Evolutionary conservation across 2,797 vertebrate genomes (phyloP).

Genomic region (Schizothorax lantsangensis): DNA sequence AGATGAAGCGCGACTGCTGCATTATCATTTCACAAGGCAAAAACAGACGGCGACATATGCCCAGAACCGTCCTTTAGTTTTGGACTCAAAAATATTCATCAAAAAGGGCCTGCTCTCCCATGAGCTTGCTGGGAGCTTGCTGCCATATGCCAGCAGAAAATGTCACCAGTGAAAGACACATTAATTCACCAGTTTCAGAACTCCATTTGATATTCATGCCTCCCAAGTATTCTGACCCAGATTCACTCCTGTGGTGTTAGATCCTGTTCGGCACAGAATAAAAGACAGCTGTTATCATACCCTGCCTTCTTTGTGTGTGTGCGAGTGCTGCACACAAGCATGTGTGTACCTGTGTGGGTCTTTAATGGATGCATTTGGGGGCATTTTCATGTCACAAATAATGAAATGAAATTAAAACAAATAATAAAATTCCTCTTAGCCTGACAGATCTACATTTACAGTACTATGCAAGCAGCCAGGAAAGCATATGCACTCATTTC

Average conservation of each 20-base stretch:
- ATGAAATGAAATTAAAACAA: conserved; percentile 53
- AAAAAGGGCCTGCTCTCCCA: conserved; percentile 92
- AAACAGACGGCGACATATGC: conserved; percentile 93
- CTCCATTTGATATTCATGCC: conserved; percentile 92
- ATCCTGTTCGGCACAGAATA: conserved; percentile 83
- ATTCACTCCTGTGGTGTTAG: conserved; percentile 84
- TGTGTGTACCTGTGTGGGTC: conserved; percentile 34
- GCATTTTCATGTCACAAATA: conserved; percentile 74
- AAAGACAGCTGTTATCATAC: conserved; percentile 84
- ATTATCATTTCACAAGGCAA: conserved; percentile 95
- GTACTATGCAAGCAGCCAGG: not conserved
- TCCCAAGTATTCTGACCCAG: conserved; percentile 88
- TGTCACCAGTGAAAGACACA: conserved; percentile 98
- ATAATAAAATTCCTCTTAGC: not conserved
- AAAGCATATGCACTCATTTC: not conserved
- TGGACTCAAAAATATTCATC: conserved; percentile 93
- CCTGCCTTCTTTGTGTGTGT: conserved; percentile 69
- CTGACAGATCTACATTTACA: not conserved
- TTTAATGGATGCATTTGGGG: conserved; percentile 33
- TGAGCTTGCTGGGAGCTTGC: conserved; percentile 91
- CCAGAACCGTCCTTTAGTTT: conserved; percentile 87
- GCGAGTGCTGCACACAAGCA: conserved; percentile 32
- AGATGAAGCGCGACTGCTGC: conserved; percentile 78
- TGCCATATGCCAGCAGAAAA: conserved; percentile 95
- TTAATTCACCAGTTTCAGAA: conserved; percentile 95